Evolutionary conservation across 2,888 invertebrate genomes (phyloP), one percentile per base, ranked within the genome.

Genomic region (Synanthedon vespiformis): DNA sequence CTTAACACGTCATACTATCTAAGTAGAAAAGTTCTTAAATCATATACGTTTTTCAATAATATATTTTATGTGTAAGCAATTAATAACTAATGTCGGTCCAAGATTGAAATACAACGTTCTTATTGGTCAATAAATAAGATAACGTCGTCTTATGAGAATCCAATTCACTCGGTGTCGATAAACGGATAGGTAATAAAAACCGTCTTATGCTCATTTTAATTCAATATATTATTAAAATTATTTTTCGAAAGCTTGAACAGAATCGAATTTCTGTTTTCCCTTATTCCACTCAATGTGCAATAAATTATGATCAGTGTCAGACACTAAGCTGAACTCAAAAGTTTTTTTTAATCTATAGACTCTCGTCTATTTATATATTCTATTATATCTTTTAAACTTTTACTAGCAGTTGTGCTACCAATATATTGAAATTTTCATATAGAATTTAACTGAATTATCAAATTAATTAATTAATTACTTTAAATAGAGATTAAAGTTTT

Each of bases 291-390:
- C 65, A 69, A 76, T 72, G 68, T 65, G 65, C 70, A 59, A 75
- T 84, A 83, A 83, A 82, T 84, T 70, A 56, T 62, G 72, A 80
- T 83, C 68, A 81, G 61, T 70, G 77, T 80, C 77, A 61, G 55
- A 55, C 57, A 53, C 58, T 58, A 52, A 58, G 58, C 57, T 52
- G 54, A 18, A 48, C 10, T 48, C 18, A 48, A 48, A 48, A 34
- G 10, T 34, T 34, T 34, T 34, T 27, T 34, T 34, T 34, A 34
- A 34, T 34, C 34, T 34, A 34, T 34, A 34, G 34, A 34, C 27
- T 34, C 1, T 34, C 8, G 8, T 34, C 27, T 34, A 34, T 8
- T 10, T 34, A 22, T 34, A 34, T 10, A 34, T n/a, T n/a, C n/a
- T n/a, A n/a, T n/a, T n/a, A n/a, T n/a, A n/a, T 34, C 10, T 34